phyloP scores from a whole-genome alignment of 1,140 invertebrate genomes.

The Ceratosolen solmsi region DNA sequence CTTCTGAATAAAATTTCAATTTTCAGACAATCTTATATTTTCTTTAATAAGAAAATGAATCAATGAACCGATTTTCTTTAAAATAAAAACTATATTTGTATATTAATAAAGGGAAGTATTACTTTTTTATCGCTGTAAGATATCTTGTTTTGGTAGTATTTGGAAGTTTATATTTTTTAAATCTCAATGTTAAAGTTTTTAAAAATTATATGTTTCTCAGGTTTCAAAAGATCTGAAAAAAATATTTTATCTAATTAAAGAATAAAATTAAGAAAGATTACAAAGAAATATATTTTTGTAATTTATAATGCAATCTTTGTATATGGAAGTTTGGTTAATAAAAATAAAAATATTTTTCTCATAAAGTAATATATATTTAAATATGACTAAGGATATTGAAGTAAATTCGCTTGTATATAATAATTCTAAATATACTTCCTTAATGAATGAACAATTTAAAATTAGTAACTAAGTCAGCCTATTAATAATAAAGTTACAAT shows the following conservation, averaged over 20 bases:
- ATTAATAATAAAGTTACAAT: slow-evolving; percentile 15
- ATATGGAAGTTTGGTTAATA: neutral
- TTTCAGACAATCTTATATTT: slow-evolving; percentile 12
- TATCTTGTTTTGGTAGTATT: slow-evolving; percentile 1
- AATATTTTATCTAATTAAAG: neutral
- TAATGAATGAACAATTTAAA: slow-evolving; percentile 7
- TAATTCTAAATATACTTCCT: slow-evolving; percentile 20
- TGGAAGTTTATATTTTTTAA: slow-evolving; percentile 38
- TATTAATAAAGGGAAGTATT: slow-evolving; percentile 9
- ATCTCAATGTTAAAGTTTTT: slow-evolving; percentile 27
- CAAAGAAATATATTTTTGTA: neutral
- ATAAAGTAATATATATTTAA: neutral
- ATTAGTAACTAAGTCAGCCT: neutral
- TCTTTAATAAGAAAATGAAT: neutral
- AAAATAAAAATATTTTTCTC: slow-evolving; percentile 24
- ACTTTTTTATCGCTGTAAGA: slow-evolving; percentile 3
- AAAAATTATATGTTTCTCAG: slow-evolving; percentile 20
- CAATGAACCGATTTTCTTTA: slow-evolving; percentile 22
- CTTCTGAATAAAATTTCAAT: slow-evolving; percentile 28
- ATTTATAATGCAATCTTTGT: slow-evolving; percentile 1
- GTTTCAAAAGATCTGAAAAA: slow-evolving; percentile 2
- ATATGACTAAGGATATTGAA: slow-evolving; percentile 18
- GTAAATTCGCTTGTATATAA: too few relatives aligned
- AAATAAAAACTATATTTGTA: slow-evolving; percentile 1
- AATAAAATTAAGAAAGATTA: neutral